phyloP scores from a whole-genome alignment of 2,797 vertebrate species.

The Acrossocheilus fasciatus region DNA sequence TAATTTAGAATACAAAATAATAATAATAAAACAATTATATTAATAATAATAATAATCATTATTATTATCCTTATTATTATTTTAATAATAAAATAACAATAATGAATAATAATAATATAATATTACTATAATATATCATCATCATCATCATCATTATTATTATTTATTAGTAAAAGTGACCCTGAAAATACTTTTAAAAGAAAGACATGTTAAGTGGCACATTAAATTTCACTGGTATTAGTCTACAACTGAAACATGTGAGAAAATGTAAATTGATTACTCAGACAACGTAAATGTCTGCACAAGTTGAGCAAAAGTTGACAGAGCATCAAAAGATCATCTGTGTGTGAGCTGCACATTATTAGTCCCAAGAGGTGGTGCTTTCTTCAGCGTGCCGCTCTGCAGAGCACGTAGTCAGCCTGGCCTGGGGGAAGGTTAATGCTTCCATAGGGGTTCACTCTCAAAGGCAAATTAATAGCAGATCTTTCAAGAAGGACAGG shows the following conservation, averaged over 20 bases:
- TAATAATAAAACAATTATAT: neutral
- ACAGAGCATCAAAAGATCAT: constrained; percentile 33
- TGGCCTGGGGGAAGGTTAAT: constrained; percentile 52
- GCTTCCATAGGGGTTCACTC: constrained; percentile 60
- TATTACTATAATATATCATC: neutral
- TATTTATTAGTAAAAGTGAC: neutral
- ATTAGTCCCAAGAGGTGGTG: constrained; percentile 30
- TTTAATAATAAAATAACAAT: neutral
- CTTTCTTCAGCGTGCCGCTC: constrained; percentile 52
- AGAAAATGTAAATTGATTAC: neutral
- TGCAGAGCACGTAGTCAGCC: constrained; percentile 43
- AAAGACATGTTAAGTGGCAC: neutral
- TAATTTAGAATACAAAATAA: too few relatives aligned
- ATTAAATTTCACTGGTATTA: neutral
- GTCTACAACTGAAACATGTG: neutral
- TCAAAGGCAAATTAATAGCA: constrained; percentile 64
- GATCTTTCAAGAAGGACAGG: constrained; percentile 54
- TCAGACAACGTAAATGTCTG: neutral
- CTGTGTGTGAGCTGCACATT: constrained; percentile 23
- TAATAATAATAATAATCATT: neutral
- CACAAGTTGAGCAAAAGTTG: neutral
- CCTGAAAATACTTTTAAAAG: neutral
- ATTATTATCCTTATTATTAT: neutral
- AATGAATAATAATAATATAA: neutral
- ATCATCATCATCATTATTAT: too few relatives aligned